Evolutionary conservation across 1,140 invertebrate genomes (phyloP).

Genomic region (Brachionus sp.): DNA sequence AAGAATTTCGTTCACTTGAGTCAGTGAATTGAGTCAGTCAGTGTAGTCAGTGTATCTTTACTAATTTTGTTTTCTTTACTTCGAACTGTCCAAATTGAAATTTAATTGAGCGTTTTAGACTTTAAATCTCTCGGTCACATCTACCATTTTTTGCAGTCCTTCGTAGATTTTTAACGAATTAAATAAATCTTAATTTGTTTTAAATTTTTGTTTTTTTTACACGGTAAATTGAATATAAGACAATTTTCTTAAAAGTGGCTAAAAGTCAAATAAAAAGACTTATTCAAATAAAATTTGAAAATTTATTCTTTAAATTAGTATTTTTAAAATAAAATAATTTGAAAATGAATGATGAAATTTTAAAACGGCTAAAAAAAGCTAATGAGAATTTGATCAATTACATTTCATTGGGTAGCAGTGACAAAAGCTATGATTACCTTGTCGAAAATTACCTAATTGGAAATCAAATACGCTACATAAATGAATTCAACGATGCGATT

Average conservation of each 20-base stretch:
- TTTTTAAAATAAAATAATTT: background rate
- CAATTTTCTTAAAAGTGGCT: background rate
- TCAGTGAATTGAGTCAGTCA: too few relatives aligned
- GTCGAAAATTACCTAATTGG: background rate
- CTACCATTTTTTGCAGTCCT: too few relatives aligned
- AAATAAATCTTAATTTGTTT: too few relatives aligned
- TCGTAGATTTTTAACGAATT: too few relatives aligned
- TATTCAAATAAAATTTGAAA: background rate
- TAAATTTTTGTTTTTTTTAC: background rate
- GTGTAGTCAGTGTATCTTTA: too few relatives aligned
- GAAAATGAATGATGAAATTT: constrained; percentile 31
- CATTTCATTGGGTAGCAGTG: background rate
- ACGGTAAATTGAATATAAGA: background rate
- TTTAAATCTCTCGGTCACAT: too few relatives aligned
- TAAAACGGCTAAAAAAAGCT: constrained; percentile 3
- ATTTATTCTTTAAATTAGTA: background rate
- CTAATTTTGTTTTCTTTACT: too few relatives aligned
- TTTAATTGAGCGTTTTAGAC: too few relatives aligned
- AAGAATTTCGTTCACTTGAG: too few relatives aligned
- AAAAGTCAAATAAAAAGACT: background rate
- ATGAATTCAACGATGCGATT: constrained; percentile 9
- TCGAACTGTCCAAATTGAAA: too few relatives aligned
- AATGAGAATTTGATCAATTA: constrained; percentile 28
- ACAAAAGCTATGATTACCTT: constrained; percentile 12
- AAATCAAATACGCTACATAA: background rate